Evolutionary conservation across 2,888 invertebrate species (phyloP).

Genomic region (Prosopocoilus inquinatus): DNA sequence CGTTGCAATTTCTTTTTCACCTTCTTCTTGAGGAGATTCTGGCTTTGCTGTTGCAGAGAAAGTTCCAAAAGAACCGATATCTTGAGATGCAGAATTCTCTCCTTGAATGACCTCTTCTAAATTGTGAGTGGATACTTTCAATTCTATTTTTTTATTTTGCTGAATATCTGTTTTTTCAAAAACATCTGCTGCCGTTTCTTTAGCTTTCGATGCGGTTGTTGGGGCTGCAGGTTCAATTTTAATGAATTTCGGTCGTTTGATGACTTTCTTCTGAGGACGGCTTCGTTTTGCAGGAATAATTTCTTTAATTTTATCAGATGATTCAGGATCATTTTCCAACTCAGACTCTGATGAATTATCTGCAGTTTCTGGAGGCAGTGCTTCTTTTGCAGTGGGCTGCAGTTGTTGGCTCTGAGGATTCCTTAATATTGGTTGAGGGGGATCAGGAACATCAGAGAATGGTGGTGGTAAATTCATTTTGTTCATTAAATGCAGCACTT

Average conservation of each 20-base stretch:
- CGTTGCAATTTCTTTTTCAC: slow-evolving; percentile 39
- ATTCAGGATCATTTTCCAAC: slow-evolving; percentile 62
- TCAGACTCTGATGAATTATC: slow-evolving; percentile 57
- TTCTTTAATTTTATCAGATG: slow-evolving; percentile 40
- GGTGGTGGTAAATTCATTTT: slow-evolving; percentile 88
- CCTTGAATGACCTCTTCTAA: slow-evolving; percentile 27
- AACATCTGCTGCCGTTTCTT: slow-evolving; percentile 54
- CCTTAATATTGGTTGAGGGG: slow-evolving; percentile 49
- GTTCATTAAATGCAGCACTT: slow-evolving; percentile 91
- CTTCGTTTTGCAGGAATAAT: slow-evolving; percentile 53
- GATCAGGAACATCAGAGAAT: slow-evolving; percentile 58
- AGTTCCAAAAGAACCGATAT: not conserved
- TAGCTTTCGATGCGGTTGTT: slow-evolving; percentile 34
- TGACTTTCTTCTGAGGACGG: slow-evolving; percentile 47
- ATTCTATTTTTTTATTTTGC: slow-evolving; percentile 51
- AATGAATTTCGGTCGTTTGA: slow-evolving; percentile 59
- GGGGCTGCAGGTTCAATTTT: slow-evolving; percentile 40
- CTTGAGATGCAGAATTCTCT: slow-evolving; percentile 1
- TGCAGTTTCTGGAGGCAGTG: not conserved
- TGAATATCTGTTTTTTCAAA: slow-evolving; percentile 55
- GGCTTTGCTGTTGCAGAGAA: slow-evolving; percentile 30
- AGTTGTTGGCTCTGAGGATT: slow-evolving; percentile 7
- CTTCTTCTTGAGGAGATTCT: slow-evolving; percentile 25
- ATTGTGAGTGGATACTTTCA: slow-evolving; percentile 50
- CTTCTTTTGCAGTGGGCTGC: not conserved